Percentiles rank a stretch among this genome's conserved stretches.
Evolutionary conservation across 2,888 invertebrate species (phyloP).

Genomic region (Gasteruption jaculator): DNA sequence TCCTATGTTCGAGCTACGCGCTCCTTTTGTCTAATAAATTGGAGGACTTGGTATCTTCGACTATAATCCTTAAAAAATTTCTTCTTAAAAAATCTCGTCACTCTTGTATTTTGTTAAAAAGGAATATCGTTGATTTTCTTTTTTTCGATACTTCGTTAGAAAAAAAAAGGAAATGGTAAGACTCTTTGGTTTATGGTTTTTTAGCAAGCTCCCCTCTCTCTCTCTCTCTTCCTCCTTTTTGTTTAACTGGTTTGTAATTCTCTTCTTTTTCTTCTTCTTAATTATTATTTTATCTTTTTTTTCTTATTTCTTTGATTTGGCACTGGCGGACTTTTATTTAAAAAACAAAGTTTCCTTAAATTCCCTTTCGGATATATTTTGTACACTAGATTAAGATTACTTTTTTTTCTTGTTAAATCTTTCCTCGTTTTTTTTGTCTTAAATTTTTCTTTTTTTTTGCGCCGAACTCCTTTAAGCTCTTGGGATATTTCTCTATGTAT

Average conservation of each 20-base stretch:
- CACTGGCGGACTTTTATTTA: constrained; percentile 47
- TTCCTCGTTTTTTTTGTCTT: constrained; percentile 13
- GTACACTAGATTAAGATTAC: constrained; percentile 48
- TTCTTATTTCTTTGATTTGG: constrained; percentile 43
- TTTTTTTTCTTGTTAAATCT: constrained; percentile 26
- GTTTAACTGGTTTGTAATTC: constrained; percentile 23
- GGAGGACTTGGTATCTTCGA: no score
- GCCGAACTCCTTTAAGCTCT: constrained; percentile 38
- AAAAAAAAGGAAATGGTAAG: constrained; percentile 47
- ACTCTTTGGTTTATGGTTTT: constrained; percentile 51
- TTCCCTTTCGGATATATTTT: constrained; percentile 44
- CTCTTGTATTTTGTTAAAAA: no score
- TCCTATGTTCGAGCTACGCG: no score
- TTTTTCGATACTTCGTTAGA: constrained; percentile 24
- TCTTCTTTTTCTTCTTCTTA: constrained; percentile 18
- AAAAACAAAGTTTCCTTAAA: constrained; percentile 22
- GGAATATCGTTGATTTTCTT: constrained; percentile 23
- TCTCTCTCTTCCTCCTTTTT: constrained; percentile 18
- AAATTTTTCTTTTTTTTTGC: constrained; percentile 30
- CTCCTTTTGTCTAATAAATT: no score
- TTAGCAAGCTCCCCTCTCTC: constrained; percentile 26
- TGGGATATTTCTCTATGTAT: constrained; percentile 34
- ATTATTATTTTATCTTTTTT: constrained; percentile 24
- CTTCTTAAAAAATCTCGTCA: no score
- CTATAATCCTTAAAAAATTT: no score